Evolutionary conservation across 1,140 invertebrate genomes (phyloP), one percentile per base, ranked within the genome.

Genomic region (Lanistes nyassanus): DNA sequence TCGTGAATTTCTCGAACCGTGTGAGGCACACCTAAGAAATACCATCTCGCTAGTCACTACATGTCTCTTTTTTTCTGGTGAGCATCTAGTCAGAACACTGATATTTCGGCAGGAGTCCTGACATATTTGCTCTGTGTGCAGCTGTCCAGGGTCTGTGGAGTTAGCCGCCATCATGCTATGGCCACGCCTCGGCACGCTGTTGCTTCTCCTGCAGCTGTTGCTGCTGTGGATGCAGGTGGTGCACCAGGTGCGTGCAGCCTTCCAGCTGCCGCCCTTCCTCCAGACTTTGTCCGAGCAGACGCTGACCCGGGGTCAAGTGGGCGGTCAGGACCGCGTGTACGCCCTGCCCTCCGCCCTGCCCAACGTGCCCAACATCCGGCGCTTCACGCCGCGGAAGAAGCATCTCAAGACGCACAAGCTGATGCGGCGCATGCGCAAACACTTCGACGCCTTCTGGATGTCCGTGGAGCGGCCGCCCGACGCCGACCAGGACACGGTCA

Each of bases 381-480:
- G 66, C 21, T 71, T 74, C 67, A 78, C 71, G 62, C 71, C 71
- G 39, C 65, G 76, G 9, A 74, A 67, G 62, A 70, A 71, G 26
- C 75, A 76, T 51, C 69, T 76, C 29, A 76, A 76, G 79, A 53
- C 68, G 21, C 62, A 80, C 34, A 77, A 74, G 66, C 69, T 80
- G 37, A 51, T 77, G 51, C 21, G 58, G 58, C 47, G 69, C 34
- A 37, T 80, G 62, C 66, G 76, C 11, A 71, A 64, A 36, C 67
- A 80, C 55, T 80, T 74, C 56, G 73, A 80, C 66, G 42, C 68
- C n/a, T 72, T 74, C 64, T 80, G 73, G 76, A 80, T 80, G 79
- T 77, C 79, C 6, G 69, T 47, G 21, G 75, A 80, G 51, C 34
- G 60, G n/a, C 79, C 79, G 31, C 21, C 62, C 21, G 62, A 74